Evolutionary conservation across 2,113 vertebrate species (phyloP).

Genomic region (Actenoides lindsayi): DNA sequence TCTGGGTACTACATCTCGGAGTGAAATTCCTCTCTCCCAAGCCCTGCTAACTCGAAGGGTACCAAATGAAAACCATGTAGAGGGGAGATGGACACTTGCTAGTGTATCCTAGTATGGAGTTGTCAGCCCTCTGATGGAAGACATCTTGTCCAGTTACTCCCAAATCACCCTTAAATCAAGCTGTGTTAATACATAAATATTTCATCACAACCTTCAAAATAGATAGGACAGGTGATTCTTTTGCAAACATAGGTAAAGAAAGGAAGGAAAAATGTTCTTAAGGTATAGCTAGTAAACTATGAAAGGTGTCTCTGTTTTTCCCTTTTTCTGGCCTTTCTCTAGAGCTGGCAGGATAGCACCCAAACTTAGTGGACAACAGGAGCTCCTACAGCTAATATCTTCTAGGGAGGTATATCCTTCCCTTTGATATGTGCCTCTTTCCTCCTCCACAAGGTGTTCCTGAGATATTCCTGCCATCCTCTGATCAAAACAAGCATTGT

Average conservation of each 20-base stretch:
- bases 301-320: not conserved
- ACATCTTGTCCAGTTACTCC: not conserved
- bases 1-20: not conserved
- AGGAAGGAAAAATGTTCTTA: not conserved
- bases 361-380: not conserved
- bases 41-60: not conserved
- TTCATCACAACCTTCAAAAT: not conserved
- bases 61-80: not conserved
- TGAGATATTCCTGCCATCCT: not conserved
- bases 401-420: not conserved
- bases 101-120: not conserved
- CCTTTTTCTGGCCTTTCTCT: not conserved
- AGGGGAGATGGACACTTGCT: not conserved
- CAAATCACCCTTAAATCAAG: not conserved
- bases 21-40: not conserved
- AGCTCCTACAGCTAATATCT: not conserved
- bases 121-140: not conserved
- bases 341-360: not conserved
- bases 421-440: not conserved
- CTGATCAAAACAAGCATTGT: not conserved
- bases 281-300: not conserved
- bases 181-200: not conserved
- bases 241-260: not conserved
- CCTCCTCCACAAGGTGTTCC: not conserved
- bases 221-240: not conserved